Conservation (phyloP, 1,140 invertebrate genomes). For the Solenopsis invicta region DNA sequence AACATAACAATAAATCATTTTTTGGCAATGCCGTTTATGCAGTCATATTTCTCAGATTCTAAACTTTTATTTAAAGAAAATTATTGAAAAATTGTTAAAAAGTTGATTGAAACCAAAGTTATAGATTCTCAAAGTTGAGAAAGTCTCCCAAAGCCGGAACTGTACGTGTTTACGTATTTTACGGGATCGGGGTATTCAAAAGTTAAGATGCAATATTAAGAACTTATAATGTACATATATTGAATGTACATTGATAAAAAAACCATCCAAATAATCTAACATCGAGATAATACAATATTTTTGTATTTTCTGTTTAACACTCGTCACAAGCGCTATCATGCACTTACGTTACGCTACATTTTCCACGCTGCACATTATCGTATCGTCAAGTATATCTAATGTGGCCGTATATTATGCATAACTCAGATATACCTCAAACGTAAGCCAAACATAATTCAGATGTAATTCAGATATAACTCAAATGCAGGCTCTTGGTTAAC, state of each 20-base stretch:
- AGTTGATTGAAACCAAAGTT: no score
- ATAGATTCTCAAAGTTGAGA: no score
- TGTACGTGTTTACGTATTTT: no score
- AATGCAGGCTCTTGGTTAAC: constrained; percentile 22
- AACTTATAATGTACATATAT: background rate
- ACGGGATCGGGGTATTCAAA: no score
- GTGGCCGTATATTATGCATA: constrained; percentile 23
- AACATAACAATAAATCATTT: no score
- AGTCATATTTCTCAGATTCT: no score
- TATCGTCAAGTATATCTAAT: constrained; percentile 24
- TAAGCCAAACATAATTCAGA: constrained; percentile 57
- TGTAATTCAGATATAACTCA: constrained; percentile 60
- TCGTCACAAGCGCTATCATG: no score
- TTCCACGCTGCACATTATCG: constrained; percentile 2
- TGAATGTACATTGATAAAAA: background rate
- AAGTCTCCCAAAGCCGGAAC: no score
- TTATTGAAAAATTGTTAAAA: no score
- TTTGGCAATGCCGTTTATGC: no score
- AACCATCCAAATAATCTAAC: background rate
- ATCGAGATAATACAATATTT: background rate
- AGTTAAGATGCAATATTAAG: no score
- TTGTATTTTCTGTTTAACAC: background rate
- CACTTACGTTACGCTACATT: constrained; percentile 29
- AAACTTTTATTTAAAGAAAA: no score
- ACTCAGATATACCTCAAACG: constrained; percentile 45